A percentile compares a stretch with the other conserved stretches of the same genome.
phyloP scores from a whole-genome alignment of 2,113 vertebrate genomes.

The Centropristis striata region DNA sequence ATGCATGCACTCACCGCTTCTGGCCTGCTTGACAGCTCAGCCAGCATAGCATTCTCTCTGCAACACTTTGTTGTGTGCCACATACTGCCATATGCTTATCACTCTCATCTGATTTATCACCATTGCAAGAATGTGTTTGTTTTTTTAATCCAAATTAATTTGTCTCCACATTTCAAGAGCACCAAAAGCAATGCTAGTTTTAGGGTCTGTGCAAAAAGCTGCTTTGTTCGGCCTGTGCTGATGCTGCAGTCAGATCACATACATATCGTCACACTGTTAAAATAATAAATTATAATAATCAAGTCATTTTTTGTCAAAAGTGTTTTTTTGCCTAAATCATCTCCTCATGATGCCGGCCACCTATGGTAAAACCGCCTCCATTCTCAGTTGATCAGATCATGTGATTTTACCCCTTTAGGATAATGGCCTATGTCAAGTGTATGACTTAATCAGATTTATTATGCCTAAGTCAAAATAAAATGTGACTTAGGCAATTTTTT shows the following conservation, averaged over 20 bases:
- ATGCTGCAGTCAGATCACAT: slow-evolving; percentile 3
- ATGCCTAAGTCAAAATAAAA: no score
- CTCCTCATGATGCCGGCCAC: no score
- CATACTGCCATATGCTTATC: neutral
- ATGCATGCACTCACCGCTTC: slow-evolving; percentile 56
- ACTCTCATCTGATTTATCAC: slow-evolving; percentile 36
- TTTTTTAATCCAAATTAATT: slow-evolving; percentile 23
- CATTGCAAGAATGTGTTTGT: neutral
- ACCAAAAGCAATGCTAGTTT: slow-evolving; percentile 38
- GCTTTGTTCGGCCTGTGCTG: slow-evolving; percentile 17
- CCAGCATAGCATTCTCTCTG: slow-evolving; percentile 1
- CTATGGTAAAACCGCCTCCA: no score
- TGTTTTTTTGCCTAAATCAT: no score
- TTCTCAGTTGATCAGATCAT: no score
- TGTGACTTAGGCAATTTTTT: no score
- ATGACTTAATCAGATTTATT: no score
- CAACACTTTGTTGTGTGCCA: neutral
- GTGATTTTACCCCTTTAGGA: no score
- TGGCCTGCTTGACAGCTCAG: slow-evolving; percentile 39
- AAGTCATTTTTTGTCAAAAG: no score
- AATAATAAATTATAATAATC: no score
- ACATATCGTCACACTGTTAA: no score
- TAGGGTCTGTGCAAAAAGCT: neutral
- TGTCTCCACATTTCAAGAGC: slow-evolving; percentile 35
- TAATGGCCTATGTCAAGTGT: no score